Base-by-base conservation (phyloP, 2,888 invertebrate species). In the Julus scandinavius region DNA sequence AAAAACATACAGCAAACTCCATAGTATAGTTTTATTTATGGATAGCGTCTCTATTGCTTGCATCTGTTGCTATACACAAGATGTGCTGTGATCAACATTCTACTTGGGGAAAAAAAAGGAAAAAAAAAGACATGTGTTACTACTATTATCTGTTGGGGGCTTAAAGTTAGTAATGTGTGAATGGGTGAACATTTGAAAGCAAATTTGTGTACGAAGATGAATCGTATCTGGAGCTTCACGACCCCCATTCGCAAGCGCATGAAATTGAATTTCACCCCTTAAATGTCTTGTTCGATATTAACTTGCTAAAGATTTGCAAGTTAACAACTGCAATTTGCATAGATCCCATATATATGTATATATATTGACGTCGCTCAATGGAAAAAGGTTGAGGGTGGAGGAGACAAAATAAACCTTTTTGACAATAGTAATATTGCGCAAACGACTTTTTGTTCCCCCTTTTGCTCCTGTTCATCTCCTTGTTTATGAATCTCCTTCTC, bases 291-390 rank as follows among this genome's bases (percentile, higher is more conserved):
- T 38, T 80, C 38, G 85, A 87, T 87, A 87, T 87, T 87, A 87
- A 87, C 72, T 87, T 72, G 40, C 80, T 40, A 40, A 72, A 80
- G 87, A 87, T 87, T 80, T 87, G 87, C 87, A 87, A 87, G 87
- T 87, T 87, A 87, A 87, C 87, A 87, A 72, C 80, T 2, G 80
- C 87, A 54, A 87, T 87, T 87, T 87, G 80, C 87, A 80, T 80
- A 80, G 85, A 85, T 85, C 85, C 50, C 49, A 80, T 38, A 80
- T 38, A 38, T 38, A 80, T 29, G 38, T 38, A 80, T 38, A 38
- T 38, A 80, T 29, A 80, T 80, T 80, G 80, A 38, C 80, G 15
- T 80, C 80, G 80, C 29, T 80, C 80, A 38, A 80, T 80, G 11
- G 15, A 80, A 80, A 72, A 80, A 80, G 80, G 80, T 80, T 80